phyloP scores from a whole-genome alignment of 2,888 invertebrate species.

The Galeruca laticollis region DNA sequence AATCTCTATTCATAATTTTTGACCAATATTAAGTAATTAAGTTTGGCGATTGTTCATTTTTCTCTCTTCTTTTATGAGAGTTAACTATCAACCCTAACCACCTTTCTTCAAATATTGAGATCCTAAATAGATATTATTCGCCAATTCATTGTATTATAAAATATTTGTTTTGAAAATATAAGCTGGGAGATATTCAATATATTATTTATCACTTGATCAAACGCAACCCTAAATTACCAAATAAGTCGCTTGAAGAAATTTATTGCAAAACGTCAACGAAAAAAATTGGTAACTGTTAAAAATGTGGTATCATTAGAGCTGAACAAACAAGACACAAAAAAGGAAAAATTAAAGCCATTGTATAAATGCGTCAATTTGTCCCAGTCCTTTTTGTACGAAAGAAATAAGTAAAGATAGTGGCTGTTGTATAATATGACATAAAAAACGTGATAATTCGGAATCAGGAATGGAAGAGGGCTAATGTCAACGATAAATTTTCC shows the following conservation, averaged over 20 bases:
- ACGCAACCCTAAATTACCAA: too few species aligned
- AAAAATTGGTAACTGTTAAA: slow-evolving; percentile 31
- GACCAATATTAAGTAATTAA: too few species aligned
- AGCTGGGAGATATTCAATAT: background rate
- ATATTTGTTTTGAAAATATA: background rate
- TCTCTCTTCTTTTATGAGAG: too few species aligned
- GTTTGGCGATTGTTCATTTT: too few species aligned
- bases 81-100: too few species aligned
- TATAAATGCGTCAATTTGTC: slow-evolving; percentile 61
- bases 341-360: slow-evolving; percentile 52
- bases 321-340: slow-evolving; percentile 45
- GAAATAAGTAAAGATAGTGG: slow-evolving; percentile 42
- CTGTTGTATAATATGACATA: slow-evolving; percentile 52
- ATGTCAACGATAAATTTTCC: slow-evolving; percentile 62
- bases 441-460: slow-evolving; percentile 62
- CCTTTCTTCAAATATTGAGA: too few species aligned
- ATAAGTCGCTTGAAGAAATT: slow-evolving; percentile 12
- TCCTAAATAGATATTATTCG: too few species aligned
- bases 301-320: slow-evolving; percentile 38
- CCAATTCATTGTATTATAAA: background rate
- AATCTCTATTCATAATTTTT: too few species aligned
- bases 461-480: slow-evolving; percentile 57
- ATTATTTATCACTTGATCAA: background rate
- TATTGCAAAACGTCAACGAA: slow-evolving; percentile 11
- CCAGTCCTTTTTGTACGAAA: slow-evolving; percentile 47